A percentile compares a stretch with the other conserved stretches of the same genome.
phyloP scores from a whole-genome alignment of 2,797 vertebrate genomes.

The Rhincodon typus region DNA sequence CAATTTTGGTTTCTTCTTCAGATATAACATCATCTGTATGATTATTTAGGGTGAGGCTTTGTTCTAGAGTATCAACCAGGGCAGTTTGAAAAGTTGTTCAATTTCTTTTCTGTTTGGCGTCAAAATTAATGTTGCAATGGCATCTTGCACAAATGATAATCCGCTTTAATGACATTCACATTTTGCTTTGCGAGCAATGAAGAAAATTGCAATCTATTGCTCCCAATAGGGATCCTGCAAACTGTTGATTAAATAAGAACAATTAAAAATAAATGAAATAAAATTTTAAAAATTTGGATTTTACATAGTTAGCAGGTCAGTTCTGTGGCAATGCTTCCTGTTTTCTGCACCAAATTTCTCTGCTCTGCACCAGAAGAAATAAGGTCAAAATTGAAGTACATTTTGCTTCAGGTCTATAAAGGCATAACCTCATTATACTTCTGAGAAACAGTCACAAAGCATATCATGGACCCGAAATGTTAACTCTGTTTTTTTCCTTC shows the following conservation, averaged over 20 bases:
- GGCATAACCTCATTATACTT: neutral
- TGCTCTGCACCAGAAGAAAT: neutral
- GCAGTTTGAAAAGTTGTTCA: neutral
- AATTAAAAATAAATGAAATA: too few species aligned
- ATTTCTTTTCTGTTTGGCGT: neutral
- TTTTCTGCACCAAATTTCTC: neutral
- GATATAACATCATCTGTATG: too few species aligned
- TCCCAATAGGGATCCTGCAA: neutral
- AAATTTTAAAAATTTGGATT: neutral
- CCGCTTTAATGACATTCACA: neutral
- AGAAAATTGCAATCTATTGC: neutral
- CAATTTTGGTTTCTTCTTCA: conserved; percentile 13
- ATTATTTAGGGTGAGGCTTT: too few species aligned
- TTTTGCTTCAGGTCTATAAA: neutral
- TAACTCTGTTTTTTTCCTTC: too few species aligned
- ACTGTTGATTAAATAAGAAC: neutral
- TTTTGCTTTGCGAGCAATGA: neutral
- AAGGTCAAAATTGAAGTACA: neutral
- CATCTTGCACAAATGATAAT: neutral
- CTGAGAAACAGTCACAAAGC: neutral
- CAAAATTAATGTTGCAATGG: neutral
- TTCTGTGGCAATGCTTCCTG: neutral
- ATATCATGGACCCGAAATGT: neutral
- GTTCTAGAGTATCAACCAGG: too few species aligned
- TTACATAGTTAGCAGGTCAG: too few species aligned